These are phyloP conservation scores for Hetaerina americana DNA, from an alignment of 1,140 invertebrate genomes.

Conservation along the genomic window DNA sequence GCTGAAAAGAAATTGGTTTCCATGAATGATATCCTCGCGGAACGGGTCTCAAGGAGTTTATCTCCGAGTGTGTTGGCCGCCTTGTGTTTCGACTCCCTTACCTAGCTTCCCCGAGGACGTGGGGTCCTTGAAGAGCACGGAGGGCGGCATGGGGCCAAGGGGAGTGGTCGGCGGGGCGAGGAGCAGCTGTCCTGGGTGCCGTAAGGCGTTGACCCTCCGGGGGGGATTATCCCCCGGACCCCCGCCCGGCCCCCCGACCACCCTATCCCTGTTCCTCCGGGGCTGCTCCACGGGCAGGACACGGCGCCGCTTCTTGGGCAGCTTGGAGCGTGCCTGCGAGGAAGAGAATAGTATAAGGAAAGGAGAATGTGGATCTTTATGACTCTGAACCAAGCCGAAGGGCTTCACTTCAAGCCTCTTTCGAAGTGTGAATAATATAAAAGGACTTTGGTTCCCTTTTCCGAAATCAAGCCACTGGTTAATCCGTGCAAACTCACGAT, in stretches of 20 bases:
- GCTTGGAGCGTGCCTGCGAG: constrained; percentile 68
- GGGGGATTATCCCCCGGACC: constrained; percentile 19
- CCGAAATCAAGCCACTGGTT: no score
- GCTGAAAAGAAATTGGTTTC: no score
- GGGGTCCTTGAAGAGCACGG: constrained; percentile 44
- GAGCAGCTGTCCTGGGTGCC: constrained; percentile 21
- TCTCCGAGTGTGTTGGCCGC: no score
- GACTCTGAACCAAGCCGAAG: no score
- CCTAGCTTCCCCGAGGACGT: constrained; percentile 41
- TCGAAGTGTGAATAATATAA: no score
- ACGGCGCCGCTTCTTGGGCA: constrained; percentile 70
- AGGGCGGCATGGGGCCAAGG: constrained; percentile 15
- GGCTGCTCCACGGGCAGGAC: constrained; percentile 72
- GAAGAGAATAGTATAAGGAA: constrained; percentile 26
- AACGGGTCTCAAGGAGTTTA: no score
- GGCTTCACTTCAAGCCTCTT: no score
- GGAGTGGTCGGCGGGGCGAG: not conserved
- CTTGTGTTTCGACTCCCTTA: no score
- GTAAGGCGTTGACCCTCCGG: constrained; percentile 39
- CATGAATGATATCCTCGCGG: no score
- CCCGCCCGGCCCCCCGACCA: constrained; percentile 16
- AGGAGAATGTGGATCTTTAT: no score
- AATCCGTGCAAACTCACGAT: no score
- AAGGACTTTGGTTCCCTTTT: no score
- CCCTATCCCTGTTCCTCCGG: constrained; percentile 32